Conservation (phyloP, 2,888 invertebrate species). For the Drosophila tripunctata region DNA sequence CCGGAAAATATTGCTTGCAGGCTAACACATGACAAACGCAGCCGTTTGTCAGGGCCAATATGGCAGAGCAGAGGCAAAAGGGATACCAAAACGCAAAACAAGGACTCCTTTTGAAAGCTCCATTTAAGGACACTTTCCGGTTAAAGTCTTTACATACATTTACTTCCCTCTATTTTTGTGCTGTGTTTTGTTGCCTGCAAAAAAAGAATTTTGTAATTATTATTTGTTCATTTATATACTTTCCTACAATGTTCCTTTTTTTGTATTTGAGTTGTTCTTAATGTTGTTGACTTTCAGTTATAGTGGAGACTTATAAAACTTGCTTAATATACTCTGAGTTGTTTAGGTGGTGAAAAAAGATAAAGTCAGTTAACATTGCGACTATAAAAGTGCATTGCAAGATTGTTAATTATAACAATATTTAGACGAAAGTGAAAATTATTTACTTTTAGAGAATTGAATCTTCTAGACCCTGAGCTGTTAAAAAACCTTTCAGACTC, state of each 20-base stretch:
- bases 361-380: slow-evolving; percentile 21
- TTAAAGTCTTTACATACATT: slow-evolving; percentile 48
- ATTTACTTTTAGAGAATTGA: too few species aligned
- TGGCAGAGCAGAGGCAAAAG: slow-evolving; percentile 27
- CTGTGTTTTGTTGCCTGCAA: too few species aligned
- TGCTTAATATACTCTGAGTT: slow-evolving; percentile 53
- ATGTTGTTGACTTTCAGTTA: slow-evolving; percentile 61
- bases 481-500: too few species aligned
- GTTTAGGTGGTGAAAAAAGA: slow-evolving; percentile 12
- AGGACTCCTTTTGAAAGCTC: slow-evolving; percentile 6
- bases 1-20: slow-evolving; percentile 74
- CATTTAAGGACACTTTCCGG: slow-evolving; percentile 37
- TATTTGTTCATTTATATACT: slow-evolving; percentile 54
- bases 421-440: neutral
- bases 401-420: too few species aligned
- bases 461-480: too few species aligned
- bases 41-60: slow-evolving; percentile 74
- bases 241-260: slow-evolving; percentile 33
- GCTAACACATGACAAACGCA: slow-evolving; percentile 80
- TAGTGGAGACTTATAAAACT: slow-evolving; percentile 70
- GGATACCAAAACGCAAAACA: neutral
- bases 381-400: neutral
- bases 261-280: slow-evolving; percentile 54
- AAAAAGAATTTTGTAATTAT: slow-evolving; percentile 59
- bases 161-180: slow-evolving; percentile 13